Conservation (phyloP, 2,888 invertebrate genomes). For the Drosophila birchii region DNA sequence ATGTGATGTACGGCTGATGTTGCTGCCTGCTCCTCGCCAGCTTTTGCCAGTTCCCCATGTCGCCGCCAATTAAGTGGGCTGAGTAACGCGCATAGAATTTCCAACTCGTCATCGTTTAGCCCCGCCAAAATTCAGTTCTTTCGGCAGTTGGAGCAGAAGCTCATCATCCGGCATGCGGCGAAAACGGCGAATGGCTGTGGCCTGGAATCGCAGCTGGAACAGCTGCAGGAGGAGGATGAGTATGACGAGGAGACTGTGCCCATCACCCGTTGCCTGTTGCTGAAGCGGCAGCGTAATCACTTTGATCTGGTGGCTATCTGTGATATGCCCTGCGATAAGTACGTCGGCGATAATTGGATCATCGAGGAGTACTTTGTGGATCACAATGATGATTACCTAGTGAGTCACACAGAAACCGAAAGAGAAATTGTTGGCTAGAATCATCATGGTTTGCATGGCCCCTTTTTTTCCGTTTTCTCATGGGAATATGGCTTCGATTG, state of each 20-base stretch:
- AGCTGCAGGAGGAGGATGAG: slow-evolving; percentile 1
- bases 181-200: slow-evolving; percentile 42
- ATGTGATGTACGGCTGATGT: slow-evolving; percentile 21
- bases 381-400: slow-evolving; percentile 79
- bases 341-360: slow-evolving; percentile 82
- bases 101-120: slow-evolving; percentile 22
- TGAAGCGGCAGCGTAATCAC: slow-evolving; percentile 73
- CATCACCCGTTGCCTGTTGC: slow-evolving; percentile 57
- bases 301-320: slow-evolving; percentile 81
- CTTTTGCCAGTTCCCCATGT: slow-evolving; percentile 64
- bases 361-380: slow-evolving; percentile 82
- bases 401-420: slow-evolving; percentile 62
- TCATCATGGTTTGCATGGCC: slow-evolving; percentile 29
- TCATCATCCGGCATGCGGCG: slow-evolving; percentile 58
- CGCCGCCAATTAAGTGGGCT: slow-evolving; percentile 65
- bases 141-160: slow-evolving; percentile 73
- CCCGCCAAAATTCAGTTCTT: slow-evolving; percentile 81
- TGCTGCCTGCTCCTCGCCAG: slow-evolving; percentile 42
- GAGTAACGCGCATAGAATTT: slow-evolving; percentile 47
- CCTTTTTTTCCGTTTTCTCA: background rate
- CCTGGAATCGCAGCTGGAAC: slow-evolving; percentile 8
- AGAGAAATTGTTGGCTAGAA: slow-evolving; percentile 12
- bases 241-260: slow-evolving; percentile 22
- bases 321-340: slow-evolving; percentile 76
- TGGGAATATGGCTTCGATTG: background rate